A percentile compares a stretch with the other conserved stretches of the same genome.
Conservation (phyloP, 2,113 vertebrate species). For the Gobius niger region DNA sequence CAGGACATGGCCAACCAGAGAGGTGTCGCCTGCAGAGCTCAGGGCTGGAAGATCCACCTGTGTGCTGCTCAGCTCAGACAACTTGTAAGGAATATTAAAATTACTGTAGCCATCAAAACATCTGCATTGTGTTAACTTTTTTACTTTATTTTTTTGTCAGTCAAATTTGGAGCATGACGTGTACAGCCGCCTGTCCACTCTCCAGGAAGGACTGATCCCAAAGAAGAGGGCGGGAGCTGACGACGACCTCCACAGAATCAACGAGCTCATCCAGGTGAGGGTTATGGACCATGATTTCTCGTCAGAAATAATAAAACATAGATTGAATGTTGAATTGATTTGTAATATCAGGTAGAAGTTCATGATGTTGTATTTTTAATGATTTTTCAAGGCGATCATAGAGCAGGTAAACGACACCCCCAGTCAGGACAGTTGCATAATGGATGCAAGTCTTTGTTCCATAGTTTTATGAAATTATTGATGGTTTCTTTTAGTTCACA, state of each 20-base stretch:
- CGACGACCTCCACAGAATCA: constrained; percentile 95
- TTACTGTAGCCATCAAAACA: not conserved
- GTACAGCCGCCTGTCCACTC: constrained; percentile 90
- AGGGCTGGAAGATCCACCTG: constrained; percentile 98
- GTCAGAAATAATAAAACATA: no score
- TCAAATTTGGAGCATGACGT: constrained; percentile 94
- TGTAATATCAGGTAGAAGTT: no score
- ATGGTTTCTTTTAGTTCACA: no score
- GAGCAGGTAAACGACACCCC: no score
- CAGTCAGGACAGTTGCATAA: no score
- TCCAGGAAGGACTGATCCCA: constrained; percentile 96
- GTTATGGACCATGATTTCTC: no score
- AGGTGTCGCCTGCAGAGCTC: constrained; percentile 93
- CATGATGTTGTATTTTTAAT: no score
- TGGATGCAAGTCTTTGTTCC: no score
- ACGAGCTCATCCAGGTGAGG: constrained; percentile 95
- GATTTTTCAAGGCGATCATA: no score
- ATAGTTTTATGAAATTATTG: no score
- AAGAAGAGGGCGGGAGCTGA: constrained; percentile 95
- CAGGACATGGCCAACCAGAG: constrained; percentile 98
- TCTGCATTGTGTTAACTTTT: not conserved
- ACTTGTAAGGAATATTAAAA: constrained; percentile 82
- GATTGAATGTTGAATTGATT: no score
- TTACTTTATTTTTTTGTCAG: constrained; percentile 64
- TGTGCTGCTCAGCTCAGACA: constrained; percentile 95